Base-by-base conservation (phyloP, 2,888 invertebrate species). In the Ophioninae sp. region DNA sequence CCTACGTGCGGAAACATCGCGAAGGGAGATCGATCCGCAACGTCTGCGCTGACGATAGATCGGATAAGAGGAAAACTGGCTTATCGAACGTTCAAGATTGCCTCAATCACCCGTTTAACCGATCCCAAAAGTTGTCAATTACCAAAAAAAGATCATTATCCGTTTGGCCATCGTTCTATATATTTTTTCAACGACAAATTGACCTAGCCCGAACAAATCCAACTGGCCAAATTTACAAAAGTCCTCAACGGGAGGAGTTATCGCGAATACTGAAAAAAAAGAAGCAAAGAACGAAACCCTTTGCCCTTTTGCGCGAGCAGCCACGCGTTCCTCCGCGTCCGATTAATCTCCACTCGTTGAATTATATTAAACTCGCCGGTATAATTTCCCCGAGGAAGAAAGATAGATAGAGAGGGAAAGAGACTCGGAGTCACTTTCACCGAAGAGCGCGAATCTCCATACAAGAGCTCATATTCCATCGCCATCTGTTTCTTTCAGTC, bases 351-450 rank as follows among this genome's bases (percentile, higher is more conserved):
- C 77, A 70, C 80, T 1, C 30, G 62, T 62, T 74, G 72, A 81
- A 85, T 84, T 50, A 50, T 85, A 85, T 82, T 84, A 78, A 82
- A 74, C 61, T 67, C 65, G 57, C 64, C 75, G 83, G 85, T 87
- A 88, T 88, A 82, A 88, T 87, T 88, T 88, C 87, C 85, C 87
- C 85, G 85, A 62, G 68, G 76, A 82, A 82, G 85, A 86, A 50
- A 73, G 64, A 20, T 23, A 75, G 56, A 13, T 50, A 21, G 8
- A n/a, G 20, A 23, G 57, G 59, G 73, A 61, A 23, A 74, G 73
- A 73, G 69, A 59, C 56, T 56, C 67, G 59, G 30, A 39, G 30
- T 77, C 83, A 89, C 88, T 89, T 89, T 89, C 89, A 88, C 89
- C 84, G 75, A 72, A 57, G 81, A 77, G 79, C 67, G 67, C 81